phyloP scores from a whole-genome alignment of 2,888 invertebrate genomes.

The Hemistola chrysoprasaria region DNA sequence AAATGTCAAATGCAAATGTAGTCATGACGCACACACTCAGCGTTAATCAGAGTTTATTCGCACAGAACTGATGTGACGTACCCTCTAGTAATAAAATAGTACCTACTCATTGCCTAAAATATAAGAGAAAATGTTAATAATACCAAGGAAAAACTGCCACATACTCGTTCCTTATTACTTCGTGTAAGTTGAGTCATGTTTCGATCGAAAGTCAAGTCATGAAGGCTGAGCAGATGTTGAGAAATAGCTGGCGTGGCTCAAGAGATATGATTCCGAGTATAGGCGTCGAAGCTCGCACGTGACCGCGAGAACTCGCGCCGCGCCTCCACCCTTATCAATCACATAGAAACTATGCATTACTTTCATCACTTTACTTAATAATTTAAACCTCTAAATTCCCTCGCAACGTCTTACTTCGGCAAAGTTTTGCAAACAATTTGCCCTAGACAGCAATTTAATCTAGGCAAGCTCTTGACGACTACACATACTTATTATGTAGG shows the following conservation, averaged over 20 bases:
- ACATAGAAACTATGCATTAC: constrained; percentile 51
- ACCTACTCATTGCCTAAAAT: too few relatives aligned
- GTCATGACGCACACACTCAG: too few relatives aligned
- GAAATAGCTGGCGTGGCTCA: constrained; percentile 46
- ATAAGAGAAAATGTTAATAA: constrained; percentile 12
- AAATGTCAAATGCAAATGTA: too few relatives aligned
- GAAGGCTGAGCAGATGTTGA: constrained; percentile 43
- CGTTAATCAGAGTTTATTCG: too few relatives aligned
- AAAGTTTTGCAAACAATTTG: constrained; percentile 14
- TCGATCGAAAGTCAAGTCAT: constrained; percentile 41
- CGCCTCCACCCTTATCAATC: constrained; percentile 58
- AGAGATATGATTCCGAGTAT: constrained; percentile 43
- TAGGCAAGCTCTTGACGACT: not conserved
- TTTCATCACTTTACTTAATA: constrained; percentile 39
- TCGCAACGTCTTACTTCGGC: constrained; percentile 7
- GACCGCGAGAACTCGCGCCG: constrained; percentile 30
- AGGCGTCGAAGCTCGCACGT: constrained; percentile 36
- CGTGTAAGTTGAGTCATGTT: constrained; percentile 24
- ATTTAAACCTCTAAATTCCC: constrained; percentile 5
- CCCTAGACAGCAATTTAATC: constrained; percentile 10
- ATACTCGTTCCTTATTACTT: constrained; percentile 11
- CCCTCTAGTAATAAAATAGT: too few relatives aligned
- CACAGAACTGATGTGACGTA: too few relatives aligned
- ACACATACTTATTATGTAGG: too few relatives aligned
- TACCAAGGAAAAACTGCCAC: constrained; percentile 19